phyloP scores from a whole-genome alignment of 2,888 invertebrate genomes.

The Rapana venosa region DNA sequence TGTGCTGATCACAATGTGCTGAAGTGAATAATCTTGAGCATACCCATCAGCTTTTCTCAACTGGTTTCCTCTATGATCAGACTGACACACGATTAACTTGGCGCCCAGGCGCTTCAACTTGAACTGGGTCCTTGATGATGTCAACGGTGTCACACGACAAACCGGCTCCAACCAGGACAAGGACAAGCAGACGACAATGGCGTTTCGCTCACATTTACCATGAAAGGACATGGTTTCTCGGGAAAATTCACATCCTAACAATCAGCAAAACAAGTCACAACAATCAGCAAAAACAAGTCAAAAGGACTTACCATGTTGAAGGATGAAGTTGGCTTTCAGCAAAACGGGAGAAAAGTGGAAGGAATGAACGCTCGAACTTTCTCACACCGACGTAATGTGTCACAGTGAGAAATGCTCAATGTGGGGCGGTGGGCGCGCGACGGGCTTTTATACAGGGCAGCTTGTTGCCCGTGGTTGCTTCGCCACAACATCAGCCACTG shows the following conservation, averaged over 20 bases:
- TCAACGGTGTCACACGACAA: background rate
- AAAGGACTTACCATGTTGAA: conserved; percentile 36
- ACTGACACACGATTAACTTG: background rate
- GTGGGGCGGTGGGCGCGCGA: background rate
- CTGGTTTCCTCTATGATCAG: background rate
- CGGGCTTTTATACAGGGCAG: background rate
- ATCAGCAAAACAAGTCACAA: background rate
- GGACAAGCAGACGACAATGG: background rate
- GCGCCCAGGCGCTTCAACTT: background rate
- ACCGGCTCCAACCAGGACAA: background rate
- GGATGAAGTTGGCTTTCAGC: conserved; percentile 3
- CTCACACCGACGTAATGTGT: conserved; percentile 42
- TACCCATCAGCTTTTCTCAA: background rate
- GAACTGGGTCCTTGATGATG: background rate
- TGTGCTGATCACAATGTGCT: no score
- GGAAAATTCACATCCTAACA: background rate
- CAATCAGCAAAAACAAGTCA: background rate
- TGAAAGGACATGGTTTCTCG: background rate
- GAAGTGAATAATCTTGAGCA: background rate
- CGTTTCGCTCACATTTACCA: background rate
- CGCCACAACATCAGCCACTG: background rate
- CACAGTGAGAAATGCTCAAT: conserved; percentile 38
- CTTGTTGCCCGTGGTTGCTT: conserved; percentile 31
- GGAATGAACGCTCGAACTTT: background rate
- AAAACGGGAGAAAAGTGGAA: conserved; percentile 16